A percentile compares a stretch with the other conserved stretches of the same genome.
Conservation (phyloP, 2,888 invertebrate species). For the Amphipyra berbera region DNA sequence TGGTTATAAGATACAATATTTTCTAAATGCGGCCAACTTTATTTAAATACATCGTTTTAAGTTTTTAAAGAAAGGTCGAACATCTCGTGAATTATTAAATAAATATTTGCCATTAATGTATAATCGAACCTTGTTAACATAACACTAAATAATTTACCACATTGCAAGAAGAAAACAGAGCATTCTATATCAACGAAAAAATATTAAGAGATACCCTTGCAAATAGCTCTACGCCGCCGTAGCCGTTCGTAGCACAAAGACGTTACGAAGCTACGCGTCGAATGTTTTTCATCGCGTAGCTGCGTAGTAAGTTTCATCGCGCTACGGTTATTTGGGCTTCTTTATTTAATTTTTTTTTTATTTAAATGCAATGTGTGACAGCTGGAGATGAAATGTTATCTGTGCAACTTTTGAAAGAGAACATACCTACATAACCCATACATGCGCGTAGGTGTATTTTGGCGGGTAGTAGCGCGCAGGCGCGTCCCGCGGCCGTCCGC, state of each 20-base stretch:
- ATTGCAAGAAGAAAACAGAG: no score
- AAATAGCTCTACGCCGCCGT: constrained; percentile 42
- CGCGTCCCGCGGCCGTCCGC: constrained; percentile 82
- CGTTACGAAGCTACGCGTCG: constrained; percentile 25
- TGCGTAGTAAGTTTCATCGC: constrained; percentile 16
- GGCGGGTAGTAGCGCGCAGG: constrained; percentile 86
- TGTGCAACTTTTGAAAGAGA: constrained; percentile 80
- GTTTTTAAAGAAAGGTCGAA: no score
- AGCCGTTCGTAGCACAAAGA: constrained; percentile 40
- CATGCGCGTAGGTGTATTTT: constrained; percentile 89
- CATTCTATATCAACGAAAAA: no score
- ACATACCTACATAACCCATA: constrained; percentile 73
- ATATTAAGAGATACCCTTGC: no score
- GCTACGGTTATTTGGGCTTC: constrained; percentile 2
- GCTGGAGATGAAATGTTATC: constrained; percentile 61
- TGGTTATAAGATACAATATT: no score
- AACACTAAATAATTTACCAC: no score
- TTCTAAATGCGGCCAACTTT: no score
- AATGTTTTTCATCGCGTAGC: constrained; percentile 18
- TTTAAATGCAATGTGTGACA: constrained; percentile 21
- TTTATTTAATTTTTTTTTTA: background rate
- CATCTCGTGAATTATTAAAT: no score
- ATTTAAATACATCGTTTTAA: no score
- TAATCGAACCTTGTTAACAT: no score
- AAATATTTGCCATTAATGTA: no score